Evolutionary conservation across 2,113 vertebrate species (phyloP), one percentile per base, ranked within the genome.

Genomic region (Budorcas taxicolor): DNA sequence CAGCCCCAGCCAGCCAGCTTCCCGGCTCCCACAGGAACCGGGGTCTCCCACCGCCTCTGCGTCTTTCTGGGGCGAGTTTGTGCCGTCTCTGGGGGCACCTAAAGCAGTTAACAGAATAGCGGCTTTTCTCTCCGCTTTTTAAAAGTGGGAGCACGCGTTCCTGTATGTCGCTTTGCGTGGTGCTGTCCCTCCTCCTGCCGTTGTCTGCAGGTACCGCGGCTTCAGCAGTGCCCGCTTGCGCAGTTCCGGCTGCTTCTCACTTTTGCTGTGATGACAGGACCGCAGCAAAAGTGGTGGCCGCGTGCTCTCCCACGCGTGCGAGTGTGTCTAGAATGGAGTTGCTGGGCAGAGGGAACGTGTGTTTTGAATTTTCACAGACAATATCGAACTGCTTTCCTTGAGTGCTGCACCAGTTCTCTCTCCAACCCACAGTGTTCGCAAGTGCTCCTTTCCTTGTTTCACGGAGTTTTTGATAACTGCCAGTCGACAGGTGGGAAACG

Each of bases 91-190:
- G 6, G 50, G 33, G 23, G 50, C 8, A n/a, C 80, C 80, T 52
- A 82, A 14, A n/a, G 31, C 80, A n/a, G 21, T 7, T 7, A n/a
- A 8, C 10, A 21, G 31, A 4, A 1, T 23, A 14, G 0, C 6
- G 5, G 33, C 50, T 52, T 2, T 82, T 53, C 31, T 13, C 80
- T 82, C 31, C 2, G 0, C 31, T 21, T 52, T 52, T 52, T 52
- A 12, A n/a, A n/a, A 13, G n/a, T 0, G 47, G 80, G 47, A 14
- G 33, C 19, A 0, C 7, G 17, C 10, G 1, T 40, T 11, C 6
- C 31, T 50, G 0, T 13, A 0, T 7, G 17, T 4, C 21, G 31
- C 2, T 21, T n/a, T 19, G 3, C 78, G 4, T 12, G 31, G 50
- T 7, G 31, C 31, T 33, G 2, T 31, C 76, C 45, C 6, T 81